phyloP scores from a whole-genome alignment of 2,888 invertebrate genomes.

The Melanotus villosus region DNA sequence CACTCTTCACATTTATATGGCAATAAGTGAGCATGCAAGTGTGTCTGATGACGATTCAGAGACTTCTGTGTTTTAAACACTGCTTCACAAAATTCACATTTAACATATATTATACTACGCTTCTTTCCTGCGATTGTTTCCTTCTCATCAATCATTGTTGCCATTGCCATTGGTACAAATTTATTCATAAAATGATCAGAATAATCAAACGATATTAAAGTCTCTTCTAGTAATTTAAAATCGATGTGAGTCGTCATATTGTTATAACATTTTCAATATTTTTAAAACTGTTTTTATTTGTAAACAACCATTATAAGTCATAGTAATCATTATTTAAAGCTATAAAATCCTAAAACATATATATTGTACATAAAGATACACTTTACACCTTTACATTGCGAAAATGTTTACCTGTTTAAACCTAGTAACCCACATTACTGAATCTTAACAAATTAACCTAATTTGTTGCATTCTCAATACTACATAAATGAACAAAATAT shows the following conservation, averaged over 20 bases:
- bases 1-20: background rate
- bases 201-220: background rate
- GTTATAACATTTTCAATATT: background rate
- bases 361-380: too few relatives aligned
- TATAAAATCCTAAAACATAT: too few relatives aligned
- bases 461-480: too few relatives aligned
- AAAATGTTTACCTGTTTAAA: too few relatives aligned
- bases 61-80: conserved; percentile 21
- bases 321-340: too few relatives aligned
- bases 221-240: conserved; percentile 1
- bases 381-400: too few relatives aligned
- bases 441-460: too few relatives aligned
- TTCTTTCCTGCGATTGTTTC: background rate
- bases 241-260: background rate
- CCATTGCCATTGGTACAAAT: background rate
- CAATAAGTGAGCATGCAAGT: background rate
- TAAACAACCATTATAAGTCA: too few relatives aligned
- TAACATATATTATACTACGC: background rate
- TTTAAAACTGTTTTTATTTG: too few relatives aligned
- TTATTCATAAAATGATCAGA: conserved; percentile 19
- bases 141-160: background rate
- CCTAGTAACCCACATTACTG: too few relatives aligned
- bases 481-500: too few relatives aligned
- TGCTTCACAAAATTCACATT: conserved; percentile 16
- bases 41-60: conserved; percentile 9